A percentile compares a stretch with the other conserved stretches of the same genome.
Conservation (phyloP, 2,888 invertebrate species). For the Drosophila setosimentum region DNA sequence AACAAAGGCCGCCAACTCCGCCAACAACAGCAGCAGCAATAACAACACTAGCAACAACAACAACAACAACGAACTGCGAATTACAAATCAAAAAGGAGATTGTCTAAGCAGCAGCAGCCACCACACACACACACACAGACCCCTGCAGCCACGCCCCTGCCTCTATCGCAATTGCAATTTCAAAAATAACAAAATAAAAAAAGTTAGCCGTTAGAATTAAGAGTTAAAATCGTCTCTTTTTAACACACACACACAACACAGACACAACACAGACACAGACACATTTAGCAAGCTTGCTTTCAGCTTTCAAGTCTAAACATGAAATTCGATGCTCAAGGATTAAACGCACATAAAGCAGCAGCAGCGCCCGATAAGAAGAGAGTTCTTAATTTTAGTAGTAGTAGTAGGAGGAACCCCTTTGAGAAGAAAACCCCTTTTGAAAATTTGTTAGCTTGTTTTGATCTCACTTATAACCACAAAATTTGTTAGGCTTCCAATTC, state of each 20-base stretch:
- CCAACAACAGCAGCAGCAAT: slow-evolving; percentile 37
- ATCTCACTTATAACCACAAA: slow-evolving; percentile 68
- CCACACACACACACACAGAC: neutral
- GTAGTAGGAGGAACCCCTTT: neutral
- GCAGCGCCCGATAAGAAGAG: neutral
- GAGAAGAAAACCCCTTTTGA: slow-evolving; percentile 12
- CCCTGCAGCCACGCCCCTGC: neutral
- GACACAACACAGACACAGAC: slow-evolving; percentile 12
- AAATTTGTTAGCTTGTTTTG: slow-evolving; percentile 69
- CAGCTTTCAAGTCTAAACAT: slow-evolving; percentile 12
- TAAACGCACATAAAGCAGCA: slow-evolving; percentile 44
- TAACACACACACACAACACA: slow-evolving; percentile 28
- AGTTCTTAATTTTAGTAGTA: neutral
- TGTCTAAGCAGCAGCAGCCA: slow-evolving; percentile 55
- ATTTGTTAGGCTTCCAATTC: slow-evolving; percentile 64
- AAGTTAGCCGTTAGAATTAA: slow-evolving; percentile 40
- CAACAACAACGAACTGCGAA: slow-evolving; percentile 82
- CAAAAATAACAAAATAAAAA: neutral
- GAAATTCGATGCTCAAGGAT: slow-evolving; percentile 52
- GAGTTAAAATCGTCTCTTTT: slow-evolving; percentile 58
- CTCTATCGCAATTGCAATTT: slow-evolving; percentile 46
- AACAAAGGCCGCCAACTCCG: slow-evolving; percentile 75
- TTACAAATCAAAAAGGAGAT: slow-evolving; percentile 82
- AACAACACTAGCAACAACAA: slow-evolving; percentile 31
- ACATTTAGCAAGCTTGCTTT: slow-evolving; percentile 18